Evolutionary conservation across 2,113 vertebrate species (phyloP).

Genomic region (Turnix velox): DNA sequence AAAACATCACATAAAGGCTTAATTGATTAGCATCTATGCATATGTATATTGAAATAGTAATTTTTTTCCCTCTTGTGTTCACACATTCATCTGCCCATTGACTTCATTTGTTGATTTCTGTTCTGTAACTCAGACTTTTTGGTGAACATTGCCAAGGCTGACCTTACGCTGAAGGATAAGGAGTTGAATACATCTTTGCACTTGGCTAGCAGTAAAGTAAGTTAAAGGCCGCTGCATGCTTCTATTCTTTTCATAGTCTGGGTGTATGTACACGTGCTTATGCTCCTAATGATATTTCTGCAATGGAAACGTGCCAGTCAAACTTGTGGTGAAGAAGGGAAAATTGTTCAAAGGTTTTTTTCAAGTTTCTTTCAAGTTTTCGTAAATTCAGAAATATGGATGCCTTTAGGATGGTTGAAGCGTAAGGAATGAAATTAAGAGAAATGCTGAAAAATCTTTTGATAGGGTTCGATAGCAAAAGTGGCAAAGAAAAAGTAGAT

Average conservation of each 20-base stretch:
- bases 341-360: not conserved
- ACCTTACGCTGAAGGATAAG: constrained; percentile 83
- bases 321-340: not conserved
- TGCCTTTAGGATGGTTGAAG: not conserved
- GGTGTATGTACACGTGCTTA: not conserved
- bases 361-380: not conserved
- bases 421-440: not conserved
- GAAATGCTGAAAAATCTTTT: not conserved
- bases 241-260: not conserved
- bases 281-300: not conserved
- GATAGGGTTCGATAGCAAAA: not conserved
- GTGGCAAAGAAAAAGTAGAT: not conserved
- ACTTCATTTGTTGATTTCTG: not conserved
- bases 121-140: constrained; percentile 79
- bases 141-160: constrained; percentile 79
- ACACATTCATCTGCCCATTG: not conserved
- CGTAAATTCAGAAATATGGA: not conserved
- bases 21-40: not conserved
- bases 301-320: not conserved
- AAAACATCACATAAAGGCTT: not conserved
- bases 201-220: constrained; percentile 90
- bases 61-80: not conserved
- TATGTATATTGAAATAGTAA: not conserved
- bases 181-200: constrained; percentile 90
- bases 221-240: constrained; percentile 41